Evolutionary conservation across 2,888 invertebrate species (phyloP), one percentile per base, ranked within the genome.

Genomic region (Yponomeuta malinellus): DNA sequence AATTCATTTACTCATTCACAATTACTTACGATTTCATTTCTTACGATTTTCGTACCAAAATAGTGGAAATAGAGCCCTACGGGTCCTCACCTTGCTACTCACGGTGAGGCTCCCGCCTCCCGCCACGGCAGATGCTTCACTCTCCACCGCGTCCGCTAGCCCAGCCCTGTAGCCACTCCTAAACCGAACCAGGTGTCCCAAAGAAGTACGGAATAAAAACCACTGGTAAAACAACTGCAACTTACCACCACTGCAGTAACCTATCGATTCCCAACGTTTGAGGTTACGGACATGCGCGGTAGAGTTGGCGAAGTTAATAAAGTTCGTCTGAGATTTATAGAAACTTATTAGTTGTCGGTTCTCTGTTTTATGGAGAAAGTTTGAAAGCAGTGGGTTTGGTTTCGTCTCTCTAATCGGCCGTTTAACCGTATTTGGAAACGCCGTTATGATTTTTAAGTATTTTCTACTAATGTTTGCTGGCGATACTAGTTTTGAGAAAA

Each of bases 31-130:
- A 23, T 23, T 23, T 23, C 23, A 23, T 23, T 59, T 12, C 52
- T 15, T 59, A 59, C 52, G 52, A 59, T 59, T 59, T 12, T 12
- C 15, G 12, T 15, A 9, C 15, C 15, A 59, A 59, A 15, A 59
- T 59, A 15, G 12, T 15, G 52, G 1, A 12, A 12, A 59, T 59
- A 15, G 15, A 43, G 43, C 1, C 43, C 52, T 15, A 15, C 43
- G 37, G 33, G 52, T 33, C 10, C 66, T 67, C 80, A 89, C 91
- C 89, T 92, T 92, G 82, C 89, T 91, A 83, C 84, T 88, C 91
- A 92, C 91, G 91, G 90, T 79, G 90, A 92, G 91, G 90, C 91
- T 87, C 81, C 85, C 88, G 89, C 90, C 90, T 81, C 86, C 90
- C 90, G 89, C 83, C 80, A 83, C 83, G 75, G 83, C 81, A 71